Evolutionary conservation across 2,888 invertebrate species (phyloP).

Genomic region (Drosophila bunnanda): DNA sequence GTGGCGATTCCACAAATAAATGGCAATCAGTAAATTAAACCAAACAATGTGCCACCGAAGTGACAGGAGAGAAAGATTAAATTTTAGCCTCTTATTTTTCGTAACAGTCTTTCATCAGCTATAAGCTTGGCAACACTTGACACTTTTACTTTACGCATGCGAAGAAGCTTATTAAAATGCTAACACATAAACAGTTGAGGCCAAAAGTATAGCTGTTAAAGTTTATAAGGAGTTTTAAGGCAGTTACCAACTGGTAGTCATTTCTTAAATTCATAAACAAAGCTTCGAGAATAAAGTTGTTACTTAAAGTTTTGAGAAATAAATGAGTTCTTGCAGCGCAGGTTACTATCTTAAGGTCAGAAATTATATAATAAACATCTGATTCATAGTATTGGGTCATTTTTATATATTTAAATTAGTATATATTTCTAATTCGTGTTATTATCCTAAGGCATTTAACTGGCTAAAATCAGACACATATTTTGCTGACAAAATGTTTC

Average conservation of each 20-base stretch:
- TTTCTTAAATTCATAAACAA: too few relatives aligned
- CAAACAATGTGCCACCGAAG: not conserved
- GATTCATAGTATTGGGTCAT: too few relatives aligned
- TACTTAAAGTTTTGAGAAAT: not conserved
- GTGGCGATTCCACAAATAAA: not conserved
- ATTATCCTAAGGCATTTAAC: too few relatives aligned
- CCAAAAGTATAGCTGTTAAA: not conserved
- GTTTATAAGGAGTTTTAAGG: not conserved
- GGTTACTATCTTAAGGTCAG: too few relatives aligned
- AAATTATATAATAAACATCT: too few relatives aligned
- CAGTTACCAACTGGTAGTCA: too few relatives aligned
- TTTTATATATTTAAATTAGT: too few relatives aligned
- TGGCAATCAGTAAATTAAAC: not conserved
- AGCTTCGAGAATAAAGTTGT: not conserved
- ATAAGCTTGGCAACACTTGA: slow-evolving; percentile 16
- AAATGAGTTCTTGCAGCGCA: not conserved
- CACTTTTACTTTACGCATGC: slow-evolving; percentile 28
- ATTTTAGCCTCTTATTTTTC: not conserved
- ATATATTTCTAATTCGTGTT: too few relatives aligned
- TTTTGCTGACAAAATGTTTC: too few relatives aligned
- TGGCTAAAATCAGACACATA: too few relatives aligned
- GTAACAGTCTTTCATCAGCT: slow-evolving; percentile 27
- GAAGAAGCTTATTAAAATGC: slow-evolving; percentile 56
- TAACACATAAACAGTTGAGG: slow-evolving; percentile 18
- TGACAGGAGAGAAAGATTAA: not conserved